Percentiles rank a stretch among this genome's conserved stretches.
phyloP scores from a whole-genome alignment of 2,888 invertebrate species.

The Drosophila eohydei region DNA sequence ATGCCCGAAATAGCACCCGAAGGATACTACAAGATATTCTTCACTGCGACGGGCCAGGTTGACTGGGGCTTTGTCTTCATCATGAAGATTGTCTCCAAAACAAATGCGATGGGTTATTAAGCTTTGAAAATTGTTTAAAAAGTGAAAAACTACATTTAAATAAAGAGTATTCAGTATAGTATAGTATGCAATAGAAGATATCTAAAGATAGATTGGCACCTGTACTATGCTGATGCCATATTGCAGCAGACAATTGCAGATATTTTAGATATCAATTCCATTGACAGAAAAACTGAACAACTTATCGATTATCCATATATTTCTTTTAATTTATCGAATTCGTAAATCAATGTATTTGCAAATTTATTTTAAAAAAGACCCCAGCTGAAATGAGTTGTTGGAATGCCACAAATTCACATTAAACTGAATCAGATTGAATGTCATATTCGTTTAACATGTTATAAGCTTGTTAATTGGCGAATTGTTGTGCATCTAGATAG shows the following conservation, averaged over 20 bases:
- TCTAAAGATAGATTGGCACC: no score
- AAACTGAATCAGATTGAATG: not conserved
- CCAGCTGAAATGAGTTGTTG: not conserved
- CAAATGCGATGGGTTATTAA: not conserved
- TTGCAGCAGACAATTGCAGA: no score
- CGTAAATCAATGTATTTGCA: not conserved
- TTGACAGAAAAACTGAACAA: not conserved
- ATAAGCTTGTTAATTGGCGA: not conserved
- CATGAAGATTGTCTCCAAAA: conserved; percentile 6
- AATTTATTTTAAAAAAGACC: not conserved
- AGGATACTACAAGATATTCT: conserved; percentile 7
- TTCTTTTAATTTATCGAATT: not conserved
- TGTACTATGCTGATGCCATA: no score
- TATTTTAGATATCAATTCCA: no score
- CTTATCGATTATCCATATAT: not conserved
- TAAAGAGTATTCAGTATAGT: not conserved
- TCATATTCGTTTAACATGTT: not conserved
- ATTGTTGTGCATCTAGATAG: not conserved
- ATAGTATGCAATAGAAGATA: no score
- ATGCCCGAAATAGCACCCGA: conserved; percentile 1
- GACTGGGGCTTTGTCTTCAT: not conserved
- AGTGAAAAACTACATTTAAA: not conserved
- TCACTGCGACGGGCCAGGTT: not conserved
- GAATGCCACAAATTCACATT: not conserved
- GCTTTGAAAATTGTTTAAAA: not conserved